Base-by-base conservation (phyloP, 2,113 vertebrate genomes). In the Platysternon megacephalum region DNA sequence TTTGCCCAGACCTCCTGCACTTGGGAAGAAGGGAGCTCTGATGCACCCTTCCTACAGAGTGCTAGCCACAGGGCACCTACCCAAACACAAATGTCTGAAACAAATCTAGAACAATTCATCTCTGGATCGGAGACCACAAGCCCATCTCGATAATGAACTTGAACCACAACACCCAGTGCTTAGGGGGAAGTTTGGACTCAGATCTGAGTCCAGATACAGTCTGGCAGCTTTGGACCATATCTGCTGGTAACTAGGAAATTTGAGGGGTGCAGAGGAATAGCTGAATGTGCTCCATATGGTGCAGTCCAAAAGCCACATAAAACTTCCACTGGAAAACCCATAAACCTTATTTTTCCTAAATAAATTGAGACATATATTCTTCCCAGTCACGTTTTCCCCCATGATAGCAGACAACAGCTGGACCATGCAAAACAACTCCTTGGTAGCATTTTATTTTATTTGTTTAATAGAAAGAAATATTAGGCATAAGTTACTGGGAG, bases 241-340 rank as follows among this genome's bases (percentile, higher is more conserved):
- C 28, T 82, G 8, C 0, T 0, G 85, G 58, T 2, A 84, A 29
- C 16, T 52, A 85, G 6, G 7, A 86, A 94, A 78, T 12, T 9
- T 93, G 56, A 35, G 72, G 94, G 68, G 10, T 84, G 5, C 11
- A 68, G n/a, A 86, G 2, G 2, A 26, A 29, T 32, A 12, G 11
- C 56, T 68, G 84, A 91, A 48, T 91, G 53, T 92, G 13, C 89
- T 96, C 82, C 74, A 89, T 17, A 61, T 13, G 49, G 28, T 61
- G 48, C 17, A 95, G 76, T 90, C 42, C 82, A 91, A 93, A 95
- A 92, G 24, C 26, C 22, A 79, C 10, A 17, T 89, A 90, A 93
- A 95, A 81, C 44, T 87, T 94, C 26, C 21, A 84, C 11, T 97
- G 79, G 90, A 97, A 98, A 95, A 97, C 74, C 68, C 2, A 0